These are phyloP conservation scores for Tridacna gigas DNA, from an alignment of 2,888 invertebrate genomes.

Conservation along the genomic window DNA sequence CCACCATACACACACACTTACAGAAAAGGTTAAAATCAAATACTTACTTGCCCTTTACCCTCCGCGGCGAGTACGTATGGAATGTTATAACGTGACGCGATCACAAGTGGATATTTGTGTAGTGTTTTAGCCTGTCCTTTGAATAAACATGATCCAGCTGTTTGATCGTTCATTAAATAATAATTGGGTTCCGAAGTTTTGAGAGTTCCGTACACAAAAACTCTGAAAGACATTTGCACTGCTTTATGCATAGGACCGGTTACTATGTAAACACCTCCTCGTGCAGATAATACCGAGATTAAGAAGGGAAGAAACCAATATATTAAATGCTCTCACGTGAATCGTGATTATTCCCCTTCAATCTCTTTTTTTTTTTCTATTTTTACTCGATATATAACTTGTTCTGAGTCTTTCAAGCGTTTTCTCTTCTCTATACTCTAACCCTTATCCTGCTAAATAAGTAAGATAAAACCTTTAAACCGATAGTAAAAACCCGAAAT, in stretches of 20 bases:
- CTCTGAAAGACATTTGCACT: neutral
- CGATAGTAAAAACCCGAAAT: too few relatives aligned
- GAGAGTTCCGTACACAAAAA: constrained; percentile 97
- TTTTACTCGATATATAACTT: too few relatives aligned
- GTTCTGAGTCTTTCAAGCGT: too few relatives aligned
- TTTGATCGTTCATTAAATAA: constrained; percentile 88
- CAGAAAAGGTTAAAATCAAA: neutral
- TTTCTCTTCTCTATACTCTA: too few relatives aligned
- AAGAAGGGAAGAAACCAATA: constrained; percentile 1
- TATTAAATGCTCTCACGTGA: neutral
- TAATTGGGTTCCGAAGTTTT: constrained; percentile 95
- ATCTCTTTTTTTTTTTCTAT: neutral
- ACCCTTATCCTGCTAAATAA: too few relatives aligned
- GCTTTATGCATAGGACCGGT: neutral
- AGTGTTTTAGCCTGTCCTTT: constrained; percentile 88
- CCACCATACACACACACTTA: too few relatives aligned
- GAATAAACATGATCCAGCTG: constrained; percentile 84
- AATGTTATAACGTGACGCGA: constrained; percentile 95
- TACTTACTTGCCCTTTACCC: constrained; percentile 60
- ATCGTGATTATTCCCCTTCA: neutral
- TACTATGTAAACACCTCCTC: neutral
- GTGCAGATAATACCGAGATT: neutral
- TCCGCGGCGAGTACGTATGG: constrained; percentile 90
- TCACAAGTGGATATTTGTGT: constrained; percentile 92
- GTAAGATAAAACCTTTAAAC: too few relatives aligned